phyloP scores from a whole-genome alignment of 2,113 vertebrate species.

The Alligator sinensis region DNA sequence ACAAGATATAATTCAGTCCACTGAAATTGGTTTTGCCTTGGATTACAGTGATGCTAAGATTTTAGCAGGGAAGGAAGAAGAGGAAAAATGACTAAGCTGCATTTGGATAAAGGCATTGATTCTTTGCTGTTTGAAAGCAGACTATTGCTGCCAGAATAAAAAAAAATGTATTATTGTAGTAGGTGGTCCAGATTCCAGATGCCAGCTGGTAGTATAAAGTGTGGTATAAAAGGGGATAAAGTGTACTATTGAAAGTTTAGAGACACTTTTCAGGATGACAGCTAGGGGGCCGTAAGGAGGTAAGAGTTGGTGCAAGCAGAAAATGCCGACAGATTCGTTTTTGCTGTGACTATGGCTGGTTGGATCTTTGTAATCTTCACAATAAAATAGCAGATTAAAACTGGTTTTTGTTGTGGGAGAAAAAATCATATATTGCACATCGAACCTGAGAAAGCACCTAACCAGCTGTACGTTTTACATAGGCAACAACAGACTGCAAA shows the following conservation, averaged over 20 bases:
- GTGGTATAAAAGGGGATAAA: background rate
- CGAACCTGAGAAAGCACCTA: too few relatives aligned
- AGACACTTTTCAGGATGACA: background rate
- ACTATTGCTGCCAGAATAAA: background rate
- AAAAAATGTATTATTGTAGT: background rate
- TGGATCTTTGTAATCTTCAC: background rate
- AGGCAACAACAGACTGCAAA: background rate
- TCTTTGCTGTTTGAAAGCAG: background rate
- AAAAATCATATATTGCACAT: background rate
- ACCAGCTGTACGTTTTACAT: background rate
- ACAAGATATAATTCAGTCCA: background rate
- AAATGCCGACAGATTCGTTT: background rate
- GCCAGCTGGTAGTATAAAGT: accelerated
- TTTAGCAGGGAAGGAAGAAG: background rate
- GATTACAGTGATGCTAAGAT: background rate
- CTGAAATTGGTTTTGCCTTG: background rate
- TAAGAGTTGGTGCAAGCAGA: background rate
- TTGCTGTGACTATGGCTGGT: accelerated
- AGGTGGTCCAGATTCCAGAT: background rate
- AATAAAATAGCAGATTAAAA: background rate
- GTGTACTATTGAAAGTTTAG: background rate
- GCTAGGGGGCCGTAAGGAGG: background rate
- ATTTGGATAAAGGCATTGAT: background rate
- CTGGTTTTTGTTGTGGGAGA: background rate
- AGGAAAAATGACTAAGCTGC: background rate